Evolutionary conservation across 2,888 invertebrate genomes (phyloP).

Genomic region (Ormia ochracea): DNA sequence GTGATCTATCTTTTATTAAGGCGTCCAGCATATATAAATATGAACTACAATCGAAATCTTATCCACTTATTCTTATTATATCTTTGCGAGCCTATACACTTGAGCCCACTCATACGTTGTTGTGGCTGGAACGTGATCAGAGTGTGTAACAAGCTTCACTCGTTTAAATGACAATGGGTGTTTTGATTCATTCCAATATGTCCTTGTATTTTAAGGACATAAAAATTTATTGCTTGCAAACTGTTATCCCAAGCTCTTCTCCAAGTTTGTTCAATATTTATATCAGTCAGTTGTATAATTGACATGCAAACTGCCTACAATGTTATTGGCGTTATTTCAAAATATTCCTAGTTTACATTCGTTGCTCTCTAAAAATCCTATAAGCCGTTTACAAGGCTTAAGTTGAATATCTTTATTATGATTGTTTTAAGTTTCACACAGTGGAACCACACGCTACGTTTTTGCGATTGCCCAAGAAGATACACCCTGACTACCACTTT

Average conservation of each 20-base stretch:
- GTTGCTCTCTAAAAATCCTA: constrained; percentile 29
- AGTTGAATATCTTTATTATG: constrained; percentile 20
- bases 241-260: too few species aligned
- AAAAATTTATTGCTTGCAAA: too few species aligned
- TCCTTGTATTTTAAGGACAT: constrained; percentile 40
- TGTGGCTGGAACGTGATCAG: constrained; percentile 52
- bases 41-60: constrained; percentile 16
- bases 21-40: constrained; percentile 51
- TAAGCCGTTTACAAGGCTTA: constrained; percentile 47
- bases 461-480: constrained; percentile 42
- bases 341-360: not conserved
- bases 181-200: constrained; percentile 57
- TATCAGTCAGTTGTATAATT: too few species aligned
- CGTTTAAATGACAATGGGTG: constrained; percentile 52
- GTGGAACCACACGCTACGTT: constrained; percentile 49
- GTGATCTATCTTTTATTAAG: constrained; percentile 44
- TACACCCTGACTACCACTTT: not conserved
- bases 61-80: not conserved
- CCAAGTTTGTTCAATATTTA: too few species aligned
- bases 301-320: too few species aligned
- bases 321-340: too few species aligned
- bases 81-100: not conserved
- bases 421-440: constrained; percentile 40
- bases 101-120: not conserved
- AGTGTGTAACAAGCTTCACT: constrained; percentile 58